phyloP scores from a whole-genome alignment of 1,140 invertebrate species.

The Ips typographus region DNA sequence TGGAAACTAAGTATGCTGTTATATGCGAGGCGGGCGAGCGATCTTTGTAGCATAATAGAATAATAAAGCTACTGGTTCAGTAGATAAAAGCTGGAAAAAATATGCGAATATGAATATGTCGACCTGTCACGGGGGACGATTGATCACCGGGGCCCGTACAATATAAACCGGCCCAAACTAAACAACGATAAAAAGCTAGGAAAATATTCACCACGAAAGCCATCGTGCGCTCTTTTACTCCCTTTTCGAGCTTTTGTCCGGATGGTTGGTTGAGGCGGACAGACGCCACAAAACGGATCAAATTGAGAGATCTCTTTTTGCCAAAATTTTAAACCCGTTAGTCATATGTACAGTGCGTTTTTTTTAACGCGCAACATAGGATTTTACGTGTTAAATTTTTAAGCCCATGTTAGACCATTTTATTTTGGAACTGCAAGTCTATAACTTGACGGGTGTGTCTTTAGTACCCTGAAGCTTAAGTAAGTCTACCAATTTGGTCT shows the following conservation, averaged over 20 bases:
- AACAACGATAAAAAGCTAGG: conserved; percentile 41
- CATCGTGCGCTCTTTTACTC: conserved; percentile 11
- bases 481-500: too few species aligned
- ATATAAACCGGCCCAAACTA: conserved; percentile 39
- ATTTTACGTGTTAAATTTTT: too few species aligned
- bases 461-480: too few species aligned
- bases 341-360: too few species aligned
- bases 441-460: too few species aligned
- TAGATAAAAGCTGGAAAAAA: conserved; percentile 46
- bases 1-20: conserved; percentile 27
- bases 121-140: conserved; percentile 40
- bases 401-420: too few species aligned
- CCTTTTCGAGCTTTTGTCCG: conserved; percentile 20
- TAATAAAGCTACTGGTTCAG: conserved; percentile 44
- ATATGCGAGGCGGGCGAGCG: conserved; percentile 24
- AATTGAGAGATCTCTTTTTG: conserved; percentile 1
- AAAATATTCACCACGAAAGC: conserved; percentile 39
- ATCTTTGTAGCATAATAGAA: conserved; percentile 40
- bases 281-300: neutral
- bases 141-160: conserved; percentile 39
- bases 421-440: too few species aligned
- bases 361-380: too few species aligned
- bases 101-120: conserved; percentile 46
- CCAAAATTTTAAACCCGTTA: neutral
- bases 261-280: conserved; percentile 9